Percentiles rank a stretch among this genome's conserved stretches.
phyloP scores from a whole-genome alignment of 2,888 invertebrate species.

The Lamproptera curius region DNA sequence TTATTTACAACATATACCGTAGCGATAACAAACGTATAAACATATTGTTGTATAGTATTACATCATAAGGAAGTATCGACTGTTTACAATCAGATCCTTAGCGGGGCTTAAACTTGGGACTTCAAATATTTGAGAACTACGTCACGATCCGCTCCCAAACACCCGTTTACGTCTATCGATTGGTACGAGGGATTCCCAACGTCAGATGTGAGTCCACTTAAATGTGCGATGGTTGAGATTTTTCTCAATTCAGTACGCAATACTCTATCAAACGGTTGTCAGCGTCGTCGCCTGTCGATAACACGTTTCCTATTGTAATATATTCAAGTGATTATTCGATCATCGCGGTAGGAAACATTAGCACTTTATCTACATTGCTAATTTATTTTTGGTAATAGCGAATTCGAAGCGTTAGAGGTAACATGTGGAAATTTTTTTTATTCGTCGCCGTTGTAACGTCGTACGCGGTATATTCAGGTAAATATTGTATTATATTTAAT shows the following conservation, averaged over 20 bases:
- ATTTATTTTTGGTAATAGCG: too few species aligned
- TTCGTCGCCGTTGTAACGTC: conserved; percentile 2
- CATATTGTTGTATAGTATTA: too few species aligned
- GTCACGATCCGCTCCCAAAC: conserved; percentile 2
- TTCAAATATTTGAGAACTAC: background rate
- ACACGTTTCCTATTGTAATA: too few species aligned
- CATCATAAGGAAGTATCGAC: conserved; percentile 1
- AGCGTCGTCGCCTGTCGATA: background rate
- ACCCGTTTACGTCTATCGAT: background rate
- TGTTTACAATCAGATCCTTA: too few species aligned
- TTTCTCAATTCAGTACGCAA: conserved; percentile 8
- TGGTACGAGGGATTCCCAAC: conserved; percentile 18
- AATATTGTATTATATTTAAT: background rate
- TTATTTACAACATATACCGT: too few species aligned
- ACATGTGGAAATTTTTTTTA: conserved; percentile 16
- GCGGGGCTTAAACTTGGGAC: background rate
- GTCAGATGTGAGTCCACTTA: background rate
- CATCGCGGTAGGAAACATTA: too few species aligned
- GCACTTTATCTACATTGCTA: too few species aligned
- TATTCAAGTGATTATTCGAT: too few species aligned
- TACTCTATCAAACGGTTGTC: conserved; percentile 3
- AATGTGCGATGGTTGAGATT: background rate
- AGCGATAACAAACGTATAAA: too few species aligned
- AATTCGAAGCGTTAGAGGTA: background rate
- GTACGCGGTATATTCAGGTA: conserved; percentile 16